Evolutionary conservation across 2,888 invertebrate genomes (phyloP).

Genomic region (Caradrina kadenii): DNA sequence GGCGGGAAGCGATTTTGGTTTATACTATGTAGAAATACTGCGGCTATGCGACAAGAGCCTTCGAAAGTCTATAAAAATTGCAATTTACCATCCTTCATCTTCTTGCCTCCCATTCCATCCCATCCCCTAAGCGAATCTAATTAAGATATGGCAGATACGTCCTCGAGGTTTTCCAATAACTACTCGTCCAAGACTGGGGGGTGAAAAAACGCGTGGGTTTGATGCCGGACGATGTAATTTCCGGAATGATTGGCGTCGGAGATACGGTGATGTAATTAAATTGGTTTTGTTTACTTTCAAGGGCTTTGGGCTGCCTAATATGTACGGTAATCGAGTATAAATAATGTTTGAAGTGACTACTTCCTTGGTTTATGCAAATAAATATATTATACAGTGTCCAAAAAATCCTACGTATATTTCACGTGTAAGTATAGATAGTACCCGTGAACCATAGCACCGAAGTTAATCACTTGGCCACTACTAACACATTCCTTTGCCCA

Average conservation of each 20-base stretch:
- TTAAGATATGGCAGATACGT: constrained; percentile 60
- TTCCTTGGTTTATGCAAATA: too few relatives aligned
- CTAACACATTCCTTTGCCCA: too few relatives aligned
- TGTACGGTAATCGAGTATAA: not conserved
- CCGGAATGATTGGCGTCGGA: constrained; percentile 32
- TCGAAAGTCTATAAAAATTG: constrained; percentile 48
- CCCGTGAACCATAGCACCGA: not conserved
- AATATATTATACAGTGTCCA: too few relatives aligned
- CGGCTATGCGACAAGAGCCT: not conserved
- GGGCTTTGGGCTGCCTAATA: not conserved
- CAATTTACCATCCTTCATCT: constrained; percentile 31
- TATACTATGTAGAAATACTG: not conserved
- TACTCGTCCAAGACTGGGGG: constrained; percentile 24
- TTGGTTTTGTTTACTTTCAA: constrained; percentile 13
- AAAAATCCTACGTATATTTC: too few relatives aligned
- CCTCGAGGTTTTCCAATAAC: constrained; percentile 54
- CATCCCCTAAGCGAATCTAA: constrained; percentile 42
- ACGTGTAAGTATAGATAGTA: not conserved
- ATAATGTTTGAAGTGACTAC: too few relatives aligned
- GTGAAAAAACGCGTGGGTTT: constrained; percentile 38
- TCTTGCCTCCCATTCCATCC: constrained; percentile 13
- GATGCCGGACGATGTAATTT: constrained; percentile 45
- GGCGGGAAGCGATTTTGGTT: too few relatives aligned
- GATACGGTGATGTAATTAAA: constrained; percentile 38
- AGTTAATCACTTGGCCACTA: not conserved